Evolutionary conservation across 2,888 invertebrate genomes (phyloP).

Genomic region (Leptinotarsa tumamoca): DNA sequence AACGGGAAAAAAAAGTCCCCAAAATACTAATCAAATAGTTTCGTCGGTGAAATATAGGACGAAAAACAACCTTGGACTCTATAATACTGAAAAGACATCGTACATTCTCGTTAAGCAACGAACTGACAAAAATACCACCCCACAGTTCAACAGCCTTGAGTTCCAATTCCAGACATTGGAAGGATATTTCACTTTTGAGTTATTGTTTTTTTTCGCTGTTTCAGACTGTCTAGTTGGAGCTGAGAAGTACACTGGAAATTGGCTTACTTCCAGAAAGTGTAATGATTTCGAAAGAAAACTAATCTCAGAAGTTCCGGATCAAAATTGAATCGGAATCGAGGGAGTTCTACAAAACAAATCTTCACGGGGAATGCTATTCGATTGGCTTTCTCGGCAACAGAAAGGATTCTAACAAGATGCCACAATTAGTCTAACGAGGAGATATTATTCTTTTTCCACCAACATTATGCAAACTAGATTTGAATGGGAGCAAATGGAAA

Average conservation of each 20-base stretch:
- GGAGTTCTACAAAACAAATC: background rate
- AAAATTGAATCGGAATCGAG: conserved; percentile 9
- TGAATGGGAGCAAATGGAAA: too few species aligned
- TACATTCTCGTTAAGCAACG: background rate
- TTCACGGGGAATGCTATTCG: background rate
- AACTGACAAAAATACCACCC: background rate
- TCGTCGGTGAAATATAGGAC: background rate
- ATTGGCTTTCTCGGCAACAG: background rate
- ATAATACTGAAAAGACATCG: background rate
- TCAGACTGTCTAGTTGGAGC: background rate
- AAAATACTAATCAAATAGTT: too few species aligned
- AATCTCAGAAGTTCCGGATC: background rate
- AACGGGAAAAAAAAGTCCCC: too few species aligned
- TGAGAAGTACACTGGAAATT: background rate
- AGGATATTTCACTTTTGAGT: conserved; percentile 2
- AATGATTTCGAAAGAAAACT: background rate
- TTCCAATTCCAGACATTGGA: background rate
- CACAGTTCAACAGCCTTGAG: background rate
- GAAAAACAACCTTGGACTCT: background rate
- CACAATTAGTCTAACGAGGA: background rate
- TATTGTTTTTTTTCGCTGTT: background rate
- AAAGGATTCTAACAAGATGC: background rate
- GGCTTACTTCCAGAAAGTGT: conserved; percentile 3
- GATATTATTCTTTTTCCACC: background rate
- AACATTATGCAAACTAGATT: too few species aligned